phyloP scores from a whole-genome alignment of 2,888 invertebrate species.

The Tuberolachnus salignus region DNA sequence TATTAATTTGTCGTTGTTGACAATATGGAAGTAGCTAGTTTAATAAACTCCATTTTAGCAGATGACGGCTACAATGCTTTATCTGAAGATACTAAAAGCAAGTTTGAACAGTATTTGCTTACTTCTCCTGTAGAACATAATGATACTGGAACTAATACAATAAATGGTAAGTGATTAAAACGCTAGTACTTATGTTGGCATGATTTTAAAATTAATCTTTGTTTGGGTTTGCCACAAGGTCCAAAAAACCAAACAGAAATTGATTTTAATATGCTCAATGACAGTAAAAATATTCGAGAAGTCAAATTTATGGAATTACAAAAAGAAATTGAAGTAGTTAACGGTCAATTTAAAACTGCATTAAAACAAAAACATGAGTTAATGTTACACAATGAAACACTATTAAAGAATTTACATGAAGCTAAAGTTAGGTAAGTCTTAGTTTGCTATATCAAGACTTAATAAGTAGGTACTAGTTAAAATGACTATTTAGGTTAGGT shows the following conservation, averaged over 20 bases:
- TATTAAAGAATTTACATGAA: constrained; percentile 41
- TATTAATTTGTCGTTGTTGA: no score
- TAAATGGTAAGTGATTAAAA: constrained; percentile 5
- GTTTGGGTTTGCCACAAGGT: not conserved
- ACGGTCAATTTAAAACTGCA: constrained; percentile 37
- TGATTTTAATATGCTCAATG: constrained; percentile 46
- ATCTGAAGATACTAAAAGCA: constrained; percentile 44
- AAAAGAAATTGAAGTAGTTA: constrained; percentile 55
- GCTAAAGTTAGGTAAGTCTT: constrained; percentile 30
- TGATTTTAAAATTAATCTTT: not conserved
- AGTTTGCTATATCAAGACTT: not conserved
- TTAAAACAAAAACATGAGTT: constrained; percentile 44
- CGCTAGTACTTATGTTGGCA: no score
- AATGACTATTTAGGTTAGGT: no score
- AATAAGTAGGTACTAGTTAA: no score
- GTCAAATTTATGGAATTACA: constrained; percentile 54
- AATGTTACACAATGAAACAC: constrained; percentile 39
- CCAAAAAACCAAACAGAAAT: not conserved
- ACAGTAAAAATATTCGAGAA: constrained; percentile 49
- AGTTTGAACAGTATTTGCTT: constrained; percentile 44
- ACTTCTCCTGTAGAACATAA: not conserved
- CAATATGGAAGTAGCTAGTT: constrained; percentile 27
- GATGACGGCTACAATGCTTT: constrained; percentile 48
- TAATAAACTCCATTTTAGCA: constrained; percentile 44
- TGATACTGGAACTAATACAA: constrained; percentile 29